A percentile compares a stretch with the other conserved stretches of the same genome.
Evolutionary conservation across 2,113 vertebrate genomes (phyloP).

Genomic region (Columba janthina): DNA sequence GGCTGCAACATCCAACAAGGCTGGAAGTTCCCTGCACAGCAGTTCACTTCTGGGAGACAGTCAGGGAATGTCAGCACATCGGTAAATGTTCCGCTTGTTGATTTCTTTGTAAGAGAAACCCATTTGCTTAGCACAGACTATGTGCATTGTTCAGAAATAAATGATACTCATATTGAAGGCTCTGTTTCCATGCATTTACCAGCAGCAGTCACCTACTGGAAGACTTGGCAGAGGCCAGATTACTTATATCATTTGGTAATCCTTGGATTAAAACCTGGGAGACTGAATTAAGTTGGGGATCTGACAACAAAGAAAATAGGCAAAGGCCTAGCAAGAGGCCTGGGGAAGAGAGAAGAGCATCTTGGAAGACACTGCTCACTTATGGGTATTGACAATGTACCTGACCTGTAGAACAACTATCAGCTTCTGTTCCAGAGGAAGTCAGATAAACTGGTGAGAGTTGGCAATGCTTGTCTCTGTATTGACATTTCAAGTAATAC

Average conservation of each 20-base stretch:
- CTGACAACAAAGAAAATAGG: neutral
- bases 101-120: neutral
- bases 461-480: neutral
- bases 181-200: neutral
- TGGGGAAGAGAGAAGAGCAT: neutral
- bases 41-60: neutral
- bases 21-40: neutral
- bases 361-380: neutral
- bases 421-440: neutral
- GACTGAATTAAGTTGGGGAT: neutral
- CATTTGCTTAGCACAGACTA: neutral
- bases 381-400: neutral
- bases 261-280: neutral
- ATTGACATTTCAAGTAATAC: neutral
- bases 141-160: neutral
- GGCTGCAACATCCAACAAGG: neutral
- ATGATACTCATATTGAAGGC: neutral
- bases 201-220: neutral
- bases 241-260: neutral
- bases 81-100: neutral
- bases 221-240: neutral
- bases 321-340: neutral
- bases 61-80: accelerated
- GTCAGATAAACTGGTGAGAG: neutral
- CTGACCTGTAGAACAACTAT: neutral